Conservation (phyloP, 2,797 vertebrate species). For the Chrysocyon brachyurus region DNA sequence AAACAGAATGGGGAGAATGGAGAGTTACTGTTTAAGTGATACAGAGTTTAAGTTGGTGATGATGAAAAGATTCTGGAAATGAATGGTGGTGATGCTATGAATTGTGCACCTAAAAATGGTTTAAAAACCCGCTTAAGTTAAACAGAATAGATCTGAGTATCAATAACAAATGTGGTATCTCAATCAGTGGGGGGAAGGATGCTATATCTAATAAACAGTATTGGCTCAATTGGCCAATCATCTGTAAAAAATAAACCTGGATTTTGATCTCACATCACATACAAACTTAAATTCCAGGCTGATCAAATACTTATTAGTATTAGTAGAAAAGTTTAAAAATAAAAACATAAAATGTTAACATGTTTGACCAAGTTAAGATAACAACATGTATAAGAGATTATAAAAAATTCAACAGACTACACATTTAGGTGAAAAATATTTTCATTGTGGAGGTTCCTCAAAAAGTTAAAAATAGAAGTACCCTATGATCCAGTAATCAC, state of each 20-base stretch:
- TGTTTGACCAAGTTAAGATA: too few relatives aligned
- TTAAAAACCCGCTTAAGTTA: neutral
- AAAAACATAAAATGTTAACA: too few relatives aligned
- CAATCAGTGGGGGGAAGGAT: neutral
- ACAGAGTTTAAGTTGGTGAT: neutral
- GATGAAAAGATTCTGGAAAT: neutral
- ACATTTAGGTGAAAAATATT: neutral
- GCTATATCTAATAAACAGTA: neutral
- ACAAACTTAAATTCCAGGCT: neutral
- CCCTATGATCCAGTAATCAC: neutral
- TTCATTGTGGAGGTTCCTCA: neutral
- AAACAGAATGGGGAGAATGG: neutral
- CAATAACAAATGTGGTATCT: neutral
- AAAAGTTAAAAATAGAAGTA: neutral
- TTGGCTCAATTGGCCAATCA: neutral
- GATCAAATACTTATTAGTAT: neutral
- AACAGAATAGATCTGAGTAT: neutral
- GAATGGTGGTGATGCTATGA: neutral
- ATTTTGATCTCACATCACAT: neutral
- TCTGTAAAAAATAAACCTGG: neutral
- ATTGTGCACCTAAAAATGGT: neutral
- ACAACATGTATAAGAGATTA: neutral
- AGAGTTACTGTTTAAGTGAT: neutral
- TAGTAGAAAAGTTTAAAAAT: neutral
- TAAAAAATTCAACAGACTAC: conserved; percentile 27